Evolutionary conservation across 2,888 invertebrate genomes (phyloP).

Genomic region (Synergus umbraculus): DNA sequence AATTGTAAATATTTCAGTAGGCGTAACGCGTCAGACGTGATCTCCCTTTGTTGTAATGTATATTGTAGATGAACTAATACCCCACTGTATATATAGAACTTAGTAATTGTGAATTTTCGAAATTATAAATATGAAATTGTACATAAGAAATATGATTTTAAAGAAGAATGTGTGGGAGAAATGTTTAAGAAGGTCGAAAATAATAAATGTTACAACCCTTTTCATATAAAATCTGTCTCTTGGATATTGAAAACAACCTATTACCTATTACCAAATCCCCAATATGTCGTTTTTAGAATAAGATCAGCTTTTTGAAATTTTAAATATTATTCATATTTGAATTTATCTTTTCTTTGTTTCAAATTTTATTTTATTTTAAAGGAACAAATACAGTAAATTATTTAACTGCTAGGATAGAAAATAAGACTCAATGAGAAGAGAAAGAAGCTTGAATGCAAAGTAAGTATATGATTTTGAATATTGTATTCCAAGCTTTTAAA

Average conservation of each 20-base stretch:
- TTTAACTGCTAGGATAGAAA: neutral
- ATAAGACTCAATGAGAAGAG: neutral
- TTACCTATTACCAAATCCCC: neutral
- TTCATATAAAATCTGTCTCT: constrained; percentile 52
- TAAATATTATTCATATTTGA: neutral
- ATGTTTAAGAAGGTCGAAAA: constrained; percentile 47
- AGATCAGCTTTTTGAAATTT: neutral
- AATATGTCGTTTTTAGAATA: constrained; percentile 24
- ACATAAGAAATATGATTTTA: constrained; percentile 23
- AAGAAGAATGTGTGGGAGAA: constrained; percentile 33
- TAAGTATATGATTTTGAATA: neutral
- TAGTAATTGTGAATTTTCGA: constrained; percentile 33
- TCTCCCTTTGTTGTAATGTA: constrained; percentile 37
- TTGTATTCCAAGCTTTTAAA: neutral
- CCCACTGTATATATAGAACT: constrained; percentile 20
- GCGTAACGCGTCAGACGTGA: constrained; percentile 38
- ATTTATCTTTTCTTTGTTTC: neutral
- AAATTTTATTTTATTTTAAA: neutral
- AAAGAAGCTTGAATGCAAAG: neutral
- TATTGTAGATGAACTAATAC: constrained; percentile 32
- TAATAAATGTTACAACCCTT: constrained; percentile 68
- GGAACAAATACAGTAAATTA: neutral
- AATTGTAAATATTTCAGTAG: constrained; percentile 36
- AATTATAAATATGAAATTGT: constrained; percentile 25
- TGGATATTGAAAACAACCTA: neutral